phyloP scores from a whole-genome alignment of 2,113 vertebrate genomes.

The Egretta garzetta region DNA sequence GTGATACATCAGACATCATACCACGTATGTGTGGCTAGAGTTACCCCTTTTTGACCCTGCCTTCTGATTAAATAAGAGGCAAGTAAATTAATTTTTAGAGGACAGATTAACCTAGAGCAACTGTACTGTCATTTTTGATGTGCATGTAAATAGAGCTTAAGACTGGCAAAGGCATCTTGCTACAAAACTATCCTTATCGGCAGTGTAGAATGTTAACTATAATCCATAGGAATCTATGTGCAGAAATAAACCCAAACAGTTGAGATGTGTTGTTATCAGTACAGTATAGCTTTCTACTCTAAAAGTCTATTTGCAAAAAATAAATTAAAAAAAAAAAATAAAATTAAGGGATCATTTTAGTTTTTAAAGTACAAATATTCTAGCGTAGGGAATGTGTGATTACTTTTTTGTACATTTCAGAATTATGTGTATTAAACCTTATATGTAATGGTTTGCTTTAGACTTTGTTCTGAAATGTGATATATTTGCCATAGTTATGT shows the following conservation, averaged over 20 bases:
- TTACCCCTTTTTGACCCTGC: slow-evolving; percentile 3
- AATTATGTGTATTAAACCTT: slow-evolving; percentile 44
- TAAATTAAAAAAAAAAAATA: background rate
- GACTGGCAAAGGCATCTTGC: background rate
- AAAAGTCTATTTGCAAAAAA: background rate
- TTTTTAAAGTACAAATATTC: slow-evolving; percentile 47
- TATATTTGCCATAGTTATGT: slow-evolving; percentile 44
- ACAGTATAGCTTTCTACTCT: slow-evolving; percentile 28
- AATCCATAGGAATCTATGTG: slow-evolving; percentile 14
- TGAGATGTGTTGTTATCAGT: background rate
- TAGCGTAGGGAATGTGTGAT: slow-evolving; percentile 20
- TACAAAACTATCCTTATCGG: slow-evolving; percentile 8
- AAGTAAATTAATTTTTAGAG: slow-evolving; percentile 27
- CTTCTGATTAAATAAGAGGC: slow-evolving; percentile 36
- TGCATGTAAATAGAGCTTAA: slow-evolving; percentile 49
- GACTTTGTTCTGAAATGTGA: slow-evolving; percentile 57
- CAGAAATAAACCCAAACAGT: slow-evolving; percentile 18
- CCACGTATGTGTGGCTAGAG: background rate
- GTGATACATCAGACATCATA: background rate
- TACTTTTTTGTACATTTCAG: slow-evolving; percentile 61
- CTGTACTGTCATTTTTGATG: slow-evolving; percentile 1
- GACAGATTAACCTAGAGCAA: slow-evolving; percentile 21
- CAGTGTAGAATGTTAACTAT: slow-evolving; percentile 41
- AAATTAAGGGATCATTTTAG: slow-evolving; percentile 47
- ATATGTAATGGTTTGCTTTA: slow-evolving; percentile 44